Conservation (phyloP, 2,888 invertebrate species). For the Platycheirus rosarum region DNA sequence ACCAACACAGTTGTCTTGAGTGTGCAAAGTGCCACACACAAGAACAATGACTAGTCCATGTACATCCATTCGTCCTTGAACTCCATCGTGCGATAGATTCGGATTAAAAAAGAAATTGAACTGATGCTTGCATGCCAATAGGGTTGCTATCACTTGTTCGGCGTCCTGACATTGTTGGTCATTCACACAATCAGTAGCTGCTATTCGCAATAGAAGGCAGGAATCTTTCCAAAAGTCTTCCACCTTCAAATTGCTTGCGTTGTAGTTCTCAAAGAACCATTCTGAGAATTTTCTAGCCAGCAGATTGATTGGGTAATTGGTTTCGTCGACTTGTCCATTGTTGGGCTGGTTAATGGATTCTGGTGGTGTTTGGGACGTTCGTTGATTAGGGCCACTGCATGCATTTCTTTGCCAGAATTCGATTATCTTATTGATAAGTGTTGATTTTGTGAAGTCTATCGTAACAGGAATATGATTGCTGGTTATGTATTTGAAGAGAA, state of each 20-base stretch:
- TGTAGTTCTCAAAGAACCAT: slow-evolving; percentile 84
- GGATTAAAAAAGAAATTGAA: slow-evolving; percentile 85
- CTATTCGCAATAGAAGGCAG: slow-evolving; percentile 76
- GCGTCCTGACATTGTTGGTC: slow-evolving; percentile 76
- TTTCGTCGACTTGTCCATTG: slow-evolving; percentile 45
- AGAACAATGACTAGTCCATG: slow-evolving; percentile 86
- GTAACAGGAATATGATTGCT: slow-evolving; percentile 82
- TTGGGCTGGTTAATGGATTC: not conserved
- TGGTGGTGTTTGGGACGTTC: not conserved
- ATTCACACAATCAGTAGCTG: slow-evolving; percentile 73
- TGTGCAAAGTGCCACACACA: slow-evolving; percentile 86
- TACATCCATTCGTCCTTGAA: slow-evolving; percentile 84
- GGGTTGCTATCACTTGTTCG: slow-evolving; percentile 78
- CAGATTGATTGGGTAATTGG: slow-evolving; percentile 80
- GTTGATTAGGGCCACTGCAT: not conserved
- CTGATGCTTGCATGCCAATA: slow-evolving; percentile 81
- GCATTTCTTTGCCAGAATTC: slow-evolving; percentile 82
- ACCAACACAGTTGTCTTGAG: slow-evolving; percentile 83
- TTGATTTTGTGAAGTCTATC: slow-evolving; percentile 83
- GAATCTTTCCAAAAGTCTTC: slow-evolving; percentile 85
- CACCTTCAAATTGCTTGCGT: slow-evolving; percentile 81
- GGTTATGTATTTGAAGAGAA: slow-evolving; percentile 84
- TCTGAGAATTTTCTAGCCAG: slow-evolving; percentile 84
- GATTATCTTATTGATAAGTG: slow-evolving; percentile 83
- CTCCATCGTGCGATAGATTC: slow-evolving; percentile 84